Conservation (phyloP, 2,113 vertebrate genomes). For the Antechinus stuartii region DNA sequence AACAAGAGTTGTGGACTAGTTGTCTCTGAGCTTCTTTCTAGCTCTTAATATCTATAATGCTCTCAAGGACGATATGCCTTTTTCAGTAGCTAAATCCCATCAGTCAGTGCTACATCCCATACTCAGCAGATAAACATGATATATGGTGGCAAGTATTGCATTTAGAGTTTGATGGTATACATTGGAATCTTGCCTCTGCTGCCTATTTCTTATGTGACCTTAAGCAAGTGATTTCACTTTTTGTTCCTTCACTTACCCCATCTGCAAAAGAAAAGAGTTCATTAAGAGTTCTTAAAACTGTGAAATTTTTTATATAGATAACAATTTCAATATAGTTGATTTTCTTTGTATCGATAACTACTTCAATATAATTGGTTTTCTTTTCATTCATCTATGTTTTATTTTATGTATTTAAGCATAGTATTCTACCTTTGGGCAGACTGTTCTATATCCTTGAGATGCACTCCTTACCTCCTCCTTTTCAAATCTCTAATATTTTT, state of each 20-base stretch:
- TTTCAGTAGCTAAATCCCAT: neutral
- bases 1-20: neutral
- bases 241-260: neutral
- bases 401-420: neutral
- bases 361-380: too few species aligned
- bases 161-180: neutral
- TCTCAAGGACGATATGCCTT: neutral
- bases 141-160: neutral
- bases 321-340: neutral
- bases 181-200: neutral
- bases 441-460: neutral
- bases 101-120: neutral
- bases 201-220: neutral
- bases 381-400: neutral
- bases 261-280: neutral
- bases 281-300: neutral
- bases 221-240: neutral
- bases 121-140: neutral
- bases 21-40: neutral
- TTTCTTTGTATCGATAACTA: neutral
- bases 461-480: neutral
- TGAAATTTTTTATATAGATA: neutral
- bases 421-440: neutral
- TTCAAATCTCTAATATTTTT: neutral
- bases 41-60: neutral